Percentiles rank a stretch among this genome's conserved stretches.
phyloP scores from a whole-genome alignment of 1,140 invertebrate genomes.

The Aleiodes sp. region DNA sequence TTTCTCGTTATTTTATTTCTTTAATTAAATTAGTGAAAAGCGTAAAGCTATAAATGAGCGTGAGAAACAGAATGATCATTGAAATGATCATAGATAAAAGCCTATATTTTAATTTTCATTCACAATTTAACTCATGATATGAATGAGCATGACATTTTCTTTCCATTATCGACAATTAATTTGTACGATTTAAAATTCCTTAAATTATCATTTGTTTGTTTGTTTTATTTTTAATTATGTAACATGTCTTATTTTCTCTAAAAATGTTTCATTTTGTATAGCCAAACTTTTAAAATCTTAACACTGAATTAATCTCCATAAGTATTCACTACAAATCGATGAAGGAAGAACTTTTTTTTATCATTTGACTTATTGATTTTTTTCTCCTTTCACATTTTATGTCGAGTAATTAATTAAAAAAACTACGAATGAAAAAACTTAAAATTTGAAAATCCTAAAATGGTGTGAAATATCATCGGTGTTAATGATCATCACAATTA shows the following conservation, averaged over 20 bases:
- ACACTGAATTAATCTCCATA: not conserved
- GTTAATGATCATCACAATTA: too few relatives aligned
- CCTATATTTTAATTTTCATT: too few relatives aligned
- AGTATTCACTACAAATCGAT: not conserved
- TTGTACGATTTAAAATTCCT: not conserved
- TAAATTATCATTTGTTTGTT: not conserved
- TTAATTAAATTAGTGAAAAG: too few relatives aligned
- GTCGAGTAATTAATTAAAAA: too few relatives aligned
- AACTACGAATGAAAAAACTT: too few relatives aligned
- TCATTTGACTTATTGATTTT: not conserved
- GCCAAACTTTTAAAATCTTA: not conserved
- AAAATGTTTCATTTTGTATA: not conserved
- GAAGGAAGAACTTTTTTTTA: not conserved
- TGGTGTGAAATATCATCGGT: too few relatives aligned
- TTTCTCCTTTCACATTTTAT: not conserved
- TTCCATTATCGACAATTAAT: not conserved
- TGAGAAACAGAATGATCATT: not conserved
- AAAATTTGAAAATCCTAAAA: too few relatives aligned
- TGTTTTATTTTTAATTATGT: not conserved
- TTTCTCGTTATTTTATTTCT: not conserved
- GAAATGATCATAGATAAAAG: not conserved
- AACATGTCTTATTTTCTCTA: not conserved
- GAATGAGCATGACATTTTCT: not conserved
- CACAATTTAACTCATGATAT: not conserved
- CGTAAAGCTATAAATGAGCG: not conserved